phyloP scores from a whole-genome alignment of 1,140 invertebrate genomes.

The Asobara japonica region DNA sequence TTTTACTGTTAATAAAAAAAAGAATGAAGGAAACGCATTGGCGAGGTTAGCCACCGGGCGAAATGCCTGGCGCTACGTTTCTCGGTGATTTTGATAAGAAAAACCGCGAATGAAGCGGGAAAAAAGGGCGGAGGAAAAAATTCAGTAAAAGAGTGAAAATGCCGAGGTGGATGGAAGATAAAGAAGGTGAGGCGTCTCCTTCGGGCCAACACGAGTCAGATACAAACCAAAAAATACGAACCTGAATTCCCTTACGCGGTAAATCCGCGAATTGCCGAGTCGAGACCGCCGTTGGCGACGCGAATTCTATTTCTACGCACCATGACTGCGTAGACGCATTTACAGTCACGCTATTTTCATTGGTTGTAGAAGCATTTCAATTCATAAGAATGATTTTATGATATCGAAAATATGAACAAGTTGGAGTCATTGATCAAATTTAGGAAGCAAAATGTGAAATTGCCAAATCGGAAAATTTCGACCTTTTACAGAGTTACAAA shows the following conservation, averaged over 20 bases:
- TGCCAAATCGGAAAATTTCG: too few species aligned
- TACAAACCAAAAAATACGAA: too few species aligned
- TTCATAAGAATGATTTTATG: too few species aligned
- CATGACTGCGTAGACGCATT: constrained; percentile 2
- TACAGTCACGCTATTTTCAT: neutral
- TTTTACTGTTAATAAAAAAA: neutral
- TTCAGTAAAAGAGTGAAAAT: neutral
- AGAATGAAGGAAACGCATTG: constrained; percentile 14
- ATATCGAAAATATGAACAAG: too few species aligned
- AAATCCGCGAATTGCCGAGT: constrained; percentile 34
- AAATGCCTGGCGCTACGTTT: neutral
- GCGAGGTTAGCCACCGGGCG: neutral
- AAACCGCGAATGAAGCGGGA: neutral
- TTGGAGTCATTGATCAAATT: too few species aligned
- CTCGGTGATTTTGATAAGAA: neutral
- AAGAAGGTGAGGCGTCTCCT: constrained; percentile 37
- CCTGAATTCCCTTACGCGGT: constrained; percentile 38
- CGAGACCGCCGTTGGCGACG: constrained; percentile 35
- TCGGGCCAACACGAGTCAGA: constrained; percentile 25
- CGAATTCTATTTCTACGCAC: constrained; percentile 28
- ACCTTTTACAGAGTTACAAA: too few species aligned
- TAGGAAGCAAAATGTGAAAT: too few species aligned
- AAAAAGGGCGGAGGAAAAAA: neutral
- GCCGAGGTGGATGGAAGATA: constrained; percentile 47
- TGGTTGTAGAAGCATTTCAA: too few species aligned